Base-by-base conservation (phyloP, 1,140 invertebrate species). In the Arion vulgaris region DNA sequence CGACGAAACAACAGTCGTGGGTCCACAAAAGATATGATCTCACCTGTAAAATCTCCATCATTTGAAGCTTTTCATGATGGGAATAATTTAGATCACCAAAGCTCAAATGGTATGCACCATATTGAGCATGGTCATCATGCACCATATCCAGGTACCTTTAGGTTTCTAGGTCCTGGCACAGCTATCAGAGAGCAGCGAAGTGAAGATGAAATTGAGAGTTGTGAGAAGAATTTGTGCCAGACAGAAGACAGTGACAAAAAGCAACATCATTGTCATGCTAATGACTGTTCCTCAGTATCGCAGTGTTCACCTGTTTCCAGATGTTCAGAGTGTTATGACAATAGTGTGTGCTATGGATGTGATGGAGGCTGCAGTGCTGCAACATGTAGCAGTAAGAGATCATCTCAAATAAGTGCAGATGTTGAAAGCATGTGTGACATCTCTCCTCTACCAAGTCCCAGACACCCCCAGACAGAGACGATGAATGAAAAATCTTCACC, bases 301-400 rank as follows among this genome's bases (percentile, higher is more conserved):
- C 19, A 49, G 7, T 26, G 41, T 32, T 41, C 38, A 39, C 71
- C 26, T 13, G 71, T 9, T 39, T 38, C 26, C 7, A 49, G 71
- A 73, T n/a, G 28, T 28, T 36, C 49, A 15, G 39, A 51, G 74
- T 15, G 28, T 32, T 66, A 0, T 28, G 86, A 90, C 66, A 91
- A 91, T 83, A 90, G 91, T 78, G 90, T 91, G 28, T 92, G 91
- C 86, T 91, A 89, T 84, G 89, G 90, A 28, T 92, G 90, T 86
- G 89, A 90, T 68, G 90, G 91, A 15, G 85, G 86, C 23, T 91
- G 90, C 85, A 89, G 87, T 66, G 90, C 91, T 72, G 84, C 83
- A 38, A 87, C 87, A 0, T 90, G 88, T 83, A 88, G 86, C 72
- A 90, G 88, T 85, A 91, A 90, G 41, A 86, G 86, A 57, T 85